Percentiles rank a stretch among this genome's conserved stretches.
These are phyloP conservation scores for Eristalinus aeneus DNA, from an alignment of 2,888 invertebrate genomes.

Conservation along the genomic window DNA sequence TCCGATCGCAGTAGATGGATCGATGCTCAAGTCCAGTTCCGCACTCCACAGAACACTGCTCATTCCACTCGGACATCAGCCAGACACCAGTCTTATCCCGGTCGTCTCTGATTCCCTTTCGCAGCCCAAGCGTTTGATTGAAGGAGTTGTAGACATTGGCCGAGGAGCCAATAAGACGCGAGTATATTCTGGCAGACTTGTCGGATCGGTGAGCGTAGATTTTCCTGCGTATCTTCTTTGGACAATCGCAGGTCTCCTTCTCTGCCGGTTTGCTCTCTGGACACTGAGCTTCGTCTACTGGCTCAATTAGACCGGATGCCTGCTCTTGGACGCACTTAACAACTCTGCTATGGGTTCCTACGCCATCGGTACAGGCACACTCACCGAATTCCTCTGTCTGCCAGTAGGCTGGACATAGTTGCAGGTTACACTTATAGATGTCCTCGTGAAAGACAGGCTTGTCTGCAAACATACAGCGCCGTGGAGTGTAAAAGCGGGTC, in stretches of 20 bases:
- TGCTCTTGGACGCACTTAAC: conserved; percentile 85
- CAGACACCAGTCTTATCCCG: conserved; percentile 75
- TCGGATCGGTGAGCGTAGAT: conserved; percentile 71
- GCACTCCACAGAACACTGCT: conserved; percentile 86
- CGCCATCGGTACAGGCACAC: conserved; percentile 85
- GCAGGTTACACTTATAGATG: conserved; percentile 86
- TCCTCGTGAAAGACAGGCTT: conserved; percentile 83
- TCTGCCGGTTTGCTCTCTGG: conserved; percentile 81
- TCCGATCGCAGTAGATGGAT: conserved; percentile 85
- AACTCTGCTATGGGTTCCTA: conserved; percentile 86
- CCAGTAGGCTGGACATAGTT: conserved; percentile 92
- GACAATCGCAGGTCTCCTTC: conserved; percentile 80
- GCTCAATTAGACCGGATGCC: conserved; percentile 75
- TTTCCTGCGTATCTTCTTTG: conserved; percentile 72
- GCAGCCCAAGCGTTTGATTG: conserved; percentile 61
- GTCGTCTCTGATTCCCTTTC: conserved; percentile 73
- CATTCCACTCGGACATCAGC: conserved; percentile 77
- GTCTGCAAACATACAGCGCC: conserved; percentile 84
- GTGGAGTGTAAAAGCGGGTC: conserved; percentile 84
- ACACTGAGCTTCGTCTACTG: conserved; percentile 84
- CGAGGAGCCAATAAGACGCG: conserved; percentile 70
- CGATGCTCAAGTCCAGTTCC: conserved; percentile 88
- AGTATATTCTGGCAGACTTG: conserved; percentile 71
- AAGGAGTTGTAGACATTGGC: conserved; percentile 66
- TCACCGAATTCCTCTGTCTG: conserved; percentile 87